These are phyloP conservation scores for Cynoglossus semilaevis DNA, from an alignment of 2,113 vertebrate genomes.

Conservation along the genomic window DNA sequence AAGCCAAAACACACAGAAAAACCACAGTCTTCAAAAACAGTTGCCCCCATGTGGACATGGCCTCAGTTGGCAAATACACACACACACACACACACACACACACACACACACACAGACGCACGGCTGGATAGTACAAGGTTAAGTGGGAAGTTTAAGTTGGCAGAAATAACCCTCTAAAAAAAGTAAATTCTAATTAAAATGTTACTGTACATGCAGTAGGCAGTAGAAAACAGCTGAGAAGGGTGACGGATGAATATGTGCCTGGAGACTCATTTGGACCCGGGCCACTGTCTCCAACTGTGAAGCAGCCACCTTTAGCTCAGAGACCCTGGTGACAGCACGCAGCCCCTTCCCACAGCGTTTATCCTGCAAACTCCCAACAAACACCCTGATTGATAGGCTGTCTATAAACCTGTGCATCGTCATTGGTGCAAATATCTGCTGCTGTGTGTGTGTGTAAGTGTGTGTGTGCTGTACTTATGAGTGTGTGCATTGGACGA, in stretches of 20 bases:
- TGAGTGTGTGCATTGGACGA: slow-evolving; percentile 35
- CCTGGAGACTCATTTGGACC: slow-evolving; percentile 48
- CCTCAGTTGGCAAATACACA: too few species aligned
- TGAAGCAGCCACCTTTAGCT: slow-evolving; percentile 53
- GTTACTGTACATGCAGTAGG: slow-evolving; percentile 4
- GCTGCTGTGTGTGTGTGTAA: slow-evolving; percentile 9
- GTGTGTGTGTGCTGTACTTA: slow-evolving; percentile 21
- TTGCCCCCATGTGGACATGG: too few species aligned
- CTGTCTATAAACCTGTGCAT: slow-evolving; percentile 33
- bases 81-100: too few species aligned
- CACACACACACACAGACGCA: too few species aligned
- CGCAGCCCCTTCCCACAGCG: slow-evolving; percentile 32
- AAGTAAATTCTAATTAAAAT: not conserved
- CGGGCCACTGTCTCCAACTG: slow-evolving; percentile 48
- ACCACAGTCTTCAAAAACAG: too few species aligned
- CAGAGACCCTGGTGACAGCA: slow-evolving; percentile 51
- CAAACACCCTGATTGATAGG: slow-evolving; percentile 76
- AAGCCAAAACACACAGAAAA: too few species aligned
- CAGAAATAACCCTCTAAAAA: slow-evolving; percentile 1
- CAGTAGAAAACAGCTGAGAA: slow-evolving; percentile 32
- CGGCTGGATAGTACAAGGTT: not conserved
- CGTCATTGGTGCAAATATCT: slow-evolving; percentile 22
- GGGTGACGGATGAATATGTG: slow-evolving; percentile 26
- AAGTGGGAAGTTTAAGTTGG: not conserved
- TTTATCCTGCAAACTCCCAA: slow-evolving; percentile 35